Base-by-base conservation (phyloP, 1,140 invertebrate genomes). In the Ceratina calcarata region DNA sequence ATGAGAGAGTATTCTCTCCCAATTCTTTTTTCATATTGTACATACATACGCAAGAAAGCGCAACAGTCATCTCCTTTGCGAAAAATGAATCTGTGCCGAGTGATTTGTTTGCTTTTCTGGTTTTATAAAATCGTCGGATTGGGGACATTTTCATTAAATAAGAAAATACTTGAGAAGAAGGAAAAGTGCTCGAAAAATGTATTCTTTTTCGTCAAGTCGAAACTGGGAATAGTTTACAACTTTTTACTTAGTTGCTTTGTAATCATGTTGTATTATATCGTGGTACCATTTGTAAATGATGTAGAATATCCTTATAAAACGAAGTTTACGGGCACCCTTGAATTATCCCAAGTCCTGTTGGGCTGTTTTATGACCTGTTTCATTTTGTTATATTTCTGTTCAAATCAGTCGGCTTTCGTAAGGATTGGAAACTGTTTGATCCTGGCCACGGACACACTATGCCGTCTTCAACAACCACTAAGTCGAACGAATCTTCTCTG, bases 51-150 rank as follows among this genome's bases (percentile, higher is more conserved):
- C 37, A 45, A n/a, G 13, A 45, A 51, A 37, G 32, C n/a, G 20
- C 4, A 24, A 18, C 16, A 60, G 16, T 22, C 22, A 18, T 22
- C 37, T 8, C 37, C 37, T 58, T 18, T 2, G 10, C 1, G 16
- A 27, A 22, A 24, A 68, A 53, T 51, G 45, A 13, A 22, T 24
- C 32, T 62, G 6, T 51, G 53, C 12, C 58, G 62, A 20, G 7
- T 15, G 12, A 13, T 49, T 7, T 32, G 27, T 0, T 20, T 58
- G 7, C 18, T 20, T 0, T 69, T 82, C 13, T 16, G 60, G 7
- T 75, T 73, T 13, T 87, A 80, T 68, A 87, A 87, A 37, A 18
- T 87, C 1, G 27, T 69, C 51, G 86, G 82, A 15, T 76, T 87
- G 2, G 85, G 82, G 3, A 76, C 86, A 1, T 67, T 87, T 32